These are phyloP conservation scores for Thamnophis elegans DNA, from an alignment of 2,797 vertebrate species.

Conservation along the genomic window DNA sequence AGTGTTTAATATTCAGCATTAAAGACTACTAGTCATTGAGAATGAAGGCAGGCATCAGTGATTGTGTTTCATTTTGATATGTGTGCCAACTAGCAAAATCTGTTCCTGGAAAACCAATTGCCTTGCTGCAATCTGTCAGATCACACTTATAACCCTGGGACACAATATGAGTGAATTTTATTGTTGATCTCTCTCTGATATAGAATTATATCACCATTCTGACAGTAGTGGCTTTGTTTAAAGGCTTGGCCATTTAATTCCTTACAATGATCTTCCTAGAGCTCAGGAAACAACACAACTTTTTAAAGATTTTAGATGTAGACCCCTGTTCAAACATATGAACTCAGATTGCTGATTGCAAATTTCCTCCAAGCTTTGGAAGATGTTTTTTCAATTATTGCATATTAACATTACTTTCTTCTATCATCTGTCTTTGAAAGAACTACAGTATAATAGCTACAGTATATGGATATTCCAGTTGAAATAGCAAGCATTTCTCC, in stretches of 20 bases:
- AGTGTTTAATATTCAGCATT: background rate
- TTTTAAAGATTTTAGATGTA: background rate
- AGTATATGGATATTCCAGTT: background rate
- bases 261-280: background rate
- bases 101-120: background rate
- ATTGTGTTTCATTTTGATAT: background rate
- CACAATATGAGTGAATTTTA: background rate
- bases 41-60: background rate
- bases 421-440: background rate
- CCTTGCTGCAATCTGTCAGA: background rate
- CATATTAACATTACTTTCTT: background rate
- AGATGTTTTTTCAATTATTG: background rate
- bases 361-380: background rate
- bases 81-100: background rate
- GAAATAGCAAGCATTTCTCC: background rate
- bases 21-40: background rate
- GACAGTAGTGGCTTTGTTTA: background rate
- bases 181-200: background rate
- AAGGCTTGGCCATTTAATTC: background rate
- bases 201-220: background rate
- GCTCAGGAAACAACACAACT: background rate
- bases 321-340: background rate
- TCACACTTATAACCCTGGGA: background rate
- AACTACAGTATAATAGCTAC: background rate
- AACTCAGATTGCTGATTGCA: background rate